Conservation (phyloP, 1,140 invertebrate genomes). For the Sycophila sp. region DNA sequence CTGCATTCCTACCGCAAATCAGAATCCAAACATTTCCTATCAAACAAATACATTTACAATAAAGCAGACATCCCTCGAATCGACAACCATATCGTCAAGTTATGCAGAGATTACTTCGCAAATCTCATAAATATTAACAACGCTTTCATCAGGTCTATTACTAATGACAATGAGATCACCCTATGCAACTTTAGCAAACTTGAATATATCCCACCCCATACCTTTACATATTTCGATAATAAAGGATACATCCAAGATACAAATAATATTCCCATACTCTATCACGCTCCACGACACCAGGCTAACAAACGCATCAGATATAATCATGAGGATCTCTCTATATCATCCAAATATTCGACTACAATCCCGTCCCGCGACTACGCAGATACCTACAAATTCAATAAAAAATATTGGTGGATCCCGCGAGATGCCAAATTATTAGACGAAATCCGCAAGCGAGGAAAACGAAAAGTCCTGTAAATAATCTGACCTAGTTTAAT, state of each 20-base stretch:
- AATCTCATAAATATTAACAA: not conserved
- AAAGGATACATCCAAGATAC: not conserved
- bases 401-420: not conserved
- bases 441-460: not conserved
- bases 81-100: conserved; percentile 2
- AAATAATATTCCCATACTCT: not conserved
- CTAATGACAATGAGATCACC: too few species aligned
- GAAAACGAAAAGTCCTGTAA: too few species aligned
- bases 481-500: too few species aligned
- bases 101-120: not conserved
- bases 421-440: not conserved
- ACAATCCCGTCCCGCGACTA: not conserved
- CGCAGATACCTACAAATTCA: not conserved
- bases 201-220: not conserved
- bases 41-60: conserved; percentile 7
- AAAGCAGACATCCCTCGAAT: conserved; percentile 7
- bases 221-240: not conserved
- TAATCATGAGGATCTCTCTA: not conserved
- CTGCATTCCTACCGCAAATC: not conserved
- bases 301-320: not conserved
- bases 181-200: too few species aligned
- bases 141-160: too few species aligned
- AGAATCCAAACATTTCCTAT: not conserved
- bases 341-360: not conserved
- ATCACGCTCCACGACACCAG: not conserved